These are phyloP conservation scores for Heptranchias perlo DNA, from an alignment of 2,113 vertebrate species.

Conservation along the genomic window DNA sequence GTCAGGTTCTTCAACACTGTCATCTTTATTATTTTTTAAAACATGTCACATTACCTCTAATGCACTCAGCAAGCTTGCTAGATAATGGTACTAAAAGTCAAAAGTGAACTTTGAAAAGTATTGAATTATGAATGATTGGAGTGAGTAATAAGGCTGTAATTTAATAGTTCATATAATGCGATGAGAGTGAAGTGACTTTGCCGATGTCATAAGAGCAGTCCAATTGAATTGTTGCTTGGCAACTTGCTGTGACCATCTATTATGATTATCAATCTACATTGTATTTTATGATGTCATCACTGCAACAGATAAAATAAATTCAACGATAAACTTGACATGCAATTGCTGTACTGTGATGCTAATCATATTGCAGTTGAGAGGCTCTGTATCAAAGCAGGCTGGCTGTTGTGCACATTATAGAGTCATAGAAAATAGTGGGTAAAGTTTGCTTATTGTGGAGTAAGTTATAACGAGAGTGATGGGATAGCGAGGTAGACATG, in stretches of 20 bases:
- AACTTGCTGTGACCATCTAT: constrained; percentile 24
- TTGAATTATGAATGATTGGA: constrained; percentile 34
- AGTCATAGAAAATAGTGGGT: background rate
- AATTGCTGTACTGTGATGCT: background rate
- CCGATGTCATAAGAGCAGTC: background rate
- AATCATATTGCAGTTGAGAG: constrained; percentile 1
- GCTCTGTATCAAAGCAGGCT: background rate
- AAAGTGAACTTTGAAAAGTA: constrained; percentile 29
- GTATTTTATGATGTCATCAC: constrained; percentile 36
- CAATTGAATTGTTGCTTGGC: constrained; percentile 33
- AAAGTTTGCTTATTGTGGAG: background rate
- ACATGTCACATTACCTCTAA: background rate
- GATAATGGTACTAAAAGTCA: constrained; percentile 31
- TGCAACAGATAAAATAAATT: constrained; percentile 31
- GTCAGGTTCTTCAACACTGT: background rate
- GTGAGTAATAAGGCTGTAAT: constrained; percentile 33
- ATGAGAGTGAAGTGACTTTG: constrained; percentile 30
- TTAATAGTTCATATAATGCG: constrained; percentile 23
- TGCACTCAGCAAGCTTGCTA: constrained; percentile 19
- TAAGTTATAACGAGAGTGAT: background rate
- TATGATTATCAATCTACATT: constrained; percentile 27
- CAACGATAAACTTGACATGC: background rate
- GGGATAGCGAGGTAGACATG: background rate
- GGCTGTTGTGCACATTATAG: background rate
- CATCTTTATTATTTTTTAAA: constrained; percentile 7